Conservation (phyloP, 35 echinoderm and acorn worm species). For the Apostichopus californicus region DNA sequence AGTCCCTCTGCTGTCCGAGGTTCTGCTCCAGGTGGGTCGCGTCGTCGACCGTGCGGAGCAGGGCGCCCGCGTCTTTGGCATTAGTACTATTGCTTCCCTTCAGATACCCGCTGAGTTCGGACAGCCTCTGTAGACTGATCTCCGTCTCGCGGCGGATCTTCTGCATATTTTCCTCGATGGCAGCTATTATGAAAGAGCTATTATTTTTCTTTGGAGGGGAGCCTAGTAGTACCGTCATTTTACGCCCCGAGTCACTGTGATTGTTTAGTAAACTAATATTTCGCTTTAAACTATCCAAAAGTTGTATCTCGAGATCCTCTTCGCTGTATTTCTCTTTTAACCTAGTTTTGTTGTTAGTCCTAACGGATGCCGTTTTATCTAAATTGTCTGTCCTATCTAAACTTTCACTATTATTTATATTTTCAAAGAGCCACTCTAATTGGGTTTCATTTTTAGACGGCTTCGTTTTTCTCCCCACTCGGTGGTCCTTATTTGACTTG, state of each 20-base stretch:
- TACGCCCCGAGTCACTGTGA: background rate
- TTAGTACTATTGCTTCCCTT: conserved; percentile 53
- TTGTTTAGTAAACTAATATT: conserved; percentile 49
- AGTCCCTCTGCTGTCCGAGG: conserved; percentile 24
- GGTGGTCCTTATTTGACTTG: conserved; percentile 35
- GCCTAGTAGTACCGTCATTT: conserved; percentile 50
- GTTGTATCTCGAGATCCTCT: conserved; percentile 47
- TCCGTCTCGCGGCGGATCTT: conserved; percentile 82
- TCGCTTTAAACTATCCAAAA: conserved; percentile 55
- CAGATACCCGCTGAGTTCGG: conserved; percentile 72
- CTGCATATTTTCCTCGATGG: conserved; percentile 91
- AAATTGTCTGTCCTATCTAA: conserved; percentile 31
- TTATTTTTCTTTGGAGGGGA: conserved; percentile 67
- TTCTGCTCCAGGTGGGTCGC: conserved; percentile 27
- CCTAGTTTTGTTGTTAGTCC: conserved; percentile 54
- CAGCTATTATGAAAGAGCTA: conserved; percentile 78
- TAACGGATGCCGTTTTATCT: conserved; percentile 16
- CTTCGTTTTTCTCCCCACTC: conserved; percentile 11
- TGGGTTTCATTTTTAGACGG: conserved; percentile 38
- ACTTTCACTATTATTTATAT: conserved; percentile 48
- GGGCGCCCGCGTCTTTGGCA: conserved; percentile 28
- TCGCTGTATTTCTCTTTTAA: conserved; percentile 43
- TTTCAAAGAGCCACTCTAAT: conserved; percentile 51
- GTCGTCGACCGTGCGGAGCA: conserved; percentile 30
- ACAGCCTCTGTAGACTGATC: conserved; percentile 71